A percentile compares a stretch with the other conserved stretches of the same genome.
phyloP scores from a whole-genome alignment of 2,113 vertebrate species.

The Elephantulus edwardii region DNA sequence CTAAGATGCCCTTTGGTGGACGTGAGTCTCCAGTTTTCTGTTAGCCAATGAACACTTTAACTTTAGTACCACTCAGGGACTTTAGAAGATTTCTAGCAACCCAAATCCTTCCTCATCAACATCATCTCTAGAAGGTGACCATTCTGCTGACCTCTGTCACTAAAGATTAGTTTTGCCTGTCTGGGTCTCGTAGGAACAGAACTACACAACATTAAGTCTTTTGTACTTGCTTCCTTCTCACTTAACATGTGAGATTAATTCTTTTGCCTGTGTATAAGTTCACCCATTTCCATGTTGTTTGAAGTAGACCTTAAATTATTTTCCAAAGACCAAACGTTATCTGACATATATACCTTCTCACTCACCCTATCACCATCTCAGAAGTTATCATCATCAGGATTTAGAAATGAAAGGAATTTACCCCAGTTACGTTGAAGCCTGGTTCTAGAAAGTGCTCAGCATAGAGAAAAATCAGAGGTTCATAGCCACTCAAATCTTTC shows the following conservation, averaged over 20 bases:
- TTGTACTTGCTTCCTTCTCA: not conserved
- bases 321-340: not conserved
- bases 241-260: not conserved
- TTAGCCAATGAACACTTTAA: not conserved
- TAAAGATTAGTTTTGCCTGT: not conserved
- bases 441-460: not conserved
- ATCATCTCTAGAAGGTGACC: not conserved
- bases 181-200: not conserved
- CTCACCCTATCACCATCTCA: not conserved
- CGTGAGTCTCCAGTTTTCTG: not conserved
- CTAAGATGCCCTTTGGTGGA: not conserved
- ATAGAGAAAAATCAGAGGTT: not conserved
- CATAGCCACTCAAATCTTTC: not conserved
- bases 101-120: not conserved
- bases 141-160: not conserved
- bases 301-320: not conserved
- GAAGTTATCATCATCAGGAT: not conserved
- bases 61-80: not conserved
- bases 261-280: not conserved
- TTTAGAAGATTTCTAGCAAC: not conserved
- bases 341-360: not conserved
- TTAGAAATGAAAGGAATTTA: not conserved
- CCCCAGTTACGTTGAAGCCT: not conserved
- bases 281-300: not conserved
- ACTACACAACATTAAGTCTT: not conserved